Base-by-base conservation (phyloP, 2,888 invertebrate species). In the Polia nebulosa region DNA sequence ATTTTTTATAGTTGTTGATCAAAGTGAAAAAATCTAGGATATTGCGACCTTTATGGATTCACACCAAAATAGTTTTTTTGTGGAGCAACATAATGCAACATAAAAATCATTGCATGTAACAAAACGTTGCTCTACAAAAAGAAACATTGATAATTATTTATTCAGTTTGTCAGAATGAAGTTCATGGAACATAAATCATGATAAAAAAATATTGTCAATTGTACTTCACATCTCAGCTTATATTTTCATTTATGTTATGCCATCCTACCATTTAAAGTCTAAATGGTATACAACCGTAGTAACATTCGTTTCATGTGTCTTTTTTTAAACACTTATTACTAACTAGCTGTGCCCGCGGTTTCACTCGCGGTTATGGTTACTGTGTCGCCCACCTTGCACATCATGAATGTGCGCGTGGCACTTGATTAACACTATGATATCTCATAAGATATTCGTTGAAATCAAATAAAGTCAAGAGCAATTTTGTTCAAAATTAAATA, bases 121-220 rank as follows among this genome's bases (percentile, higher is more conserved):
- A 41, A 41, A 41, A 41, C n/a, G 8, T 41, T 41, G 39, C 39
- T 39, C 6, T n/a, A 41, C 39, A 41, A n/a, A 41, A 41, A n/a
- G 8, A n/a, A 8, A n/a, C 8, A n/a, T 41, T n/a, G n/a, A 2
- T 41, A n/a, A 0, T 29, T 20, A n/a, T 5, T n/a, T 9, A 20
- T 51, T 32, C 11, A 15, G 11, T 15, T n/a, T n/a, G n/a, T n/a
- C n/a, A n/a, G n/a, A n/a, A 41, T n/a, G 11, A 17, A 29, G 4
- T 44, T 44, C n/a, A 27, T 44, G 41, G 27, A 41, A 1, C 11
- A 17, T 20, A 20, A 44, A 44, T 20, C 17, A 45, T 17, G 9
- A 57, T 11, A 49, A 27, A 44, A 27, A 47, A 17, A 15, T 44
- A 61, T 34, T 57, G n/a, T 15, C 11, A 44, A 34, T 20, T n/a